phyloP scores from a whole-genome alignment of 2,113 vertebrate species.

The Hypanus sabinus region DNA sequence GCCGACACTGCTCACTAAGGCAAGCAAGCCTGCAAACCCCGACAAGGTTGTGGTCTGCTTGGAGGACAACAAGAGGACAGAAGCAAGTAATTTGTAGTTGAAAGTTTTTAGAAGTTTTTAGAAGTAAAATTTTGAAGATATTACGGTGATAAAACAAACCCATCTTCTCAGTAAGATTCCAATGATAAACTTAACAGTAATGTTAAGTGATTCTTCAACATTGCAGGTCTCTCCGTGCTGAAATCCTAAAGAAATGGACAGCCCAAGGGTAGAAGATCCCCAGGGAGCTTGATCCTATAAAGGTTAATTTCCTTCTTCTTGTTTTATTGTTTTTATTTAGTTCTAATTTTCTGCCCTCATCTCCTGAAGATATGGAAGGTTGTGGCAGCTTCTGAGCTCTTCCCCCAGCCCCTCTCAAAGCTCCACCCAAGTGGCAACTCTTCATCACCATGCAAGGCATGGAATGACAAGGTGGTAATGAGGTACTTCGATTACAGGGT shows the following conservation, averaged over 20 bases:
- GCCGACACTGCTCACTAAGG: no score
- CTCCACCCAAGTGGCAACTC: not conserved
- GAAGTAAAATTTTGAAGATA: not conserved
- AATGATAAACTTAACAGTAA: not conserved
- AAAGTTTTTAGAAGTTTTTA: not conserved
- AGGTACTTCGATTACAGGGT: not conserved
- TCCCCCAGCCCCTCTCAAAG: not conserved
- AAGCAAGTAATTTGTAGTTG: not conserved
- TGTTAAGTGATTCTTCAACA: not conserved
- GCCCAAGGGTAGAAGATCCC: not conserved
- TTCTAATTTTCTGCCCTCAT: not conserved
- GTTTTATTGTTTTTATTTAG: constrained; percentile 5
- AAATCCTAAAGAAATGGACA: not conserved
- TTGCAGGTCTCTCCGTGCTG: not conserved
- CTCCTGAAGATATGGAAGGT: not conserved
- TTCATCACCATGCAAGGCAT: not conserved
- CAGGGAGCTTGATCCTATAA: not conserved
- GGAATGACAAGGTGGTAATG: not conserved
- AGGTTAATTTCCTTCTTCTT: not conserved
- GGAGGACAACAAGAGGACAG: not conserved
- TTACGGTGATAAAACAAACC: not conserved
- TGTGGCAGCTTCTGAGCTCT: not conserved
- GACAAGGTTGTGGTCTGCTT: no score
- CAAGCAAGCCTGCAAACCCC: no score
- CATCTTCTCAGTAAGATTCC: not conserved